These are phyloP conservation scores for Drosophila nigromelanica DNA, from an alignment of 1,140 invertebrate species.

Conservation along the genomic window DNA sequence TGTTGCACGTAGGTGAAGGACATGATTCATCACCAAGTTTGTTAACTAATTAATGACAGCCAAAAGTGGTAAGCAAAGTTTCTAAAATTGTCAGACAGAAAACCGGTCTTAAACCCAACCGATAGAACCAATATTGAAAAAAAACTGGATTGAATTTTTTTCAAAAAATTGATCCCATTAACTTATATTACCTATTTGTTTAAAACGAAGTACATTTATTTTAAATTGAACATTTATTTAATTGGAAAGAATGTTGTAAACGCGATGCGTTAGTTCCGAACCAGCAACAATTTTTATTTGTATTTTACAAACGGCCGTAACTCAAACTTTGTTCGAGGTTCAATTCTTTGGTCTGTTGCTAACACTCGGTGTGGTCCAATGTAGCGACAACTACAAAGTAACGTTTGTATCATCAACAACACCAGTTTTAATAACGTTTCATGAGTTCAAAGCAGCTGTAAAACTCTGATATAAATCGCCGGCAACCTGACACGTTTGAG, in stretches of 20 bases:
- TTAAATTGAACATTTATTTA: too few species aligned
- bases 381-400: conserved; percentile 2
- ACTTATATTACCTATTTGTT: too few species aligned
- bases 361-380: conserved; percentile 5
- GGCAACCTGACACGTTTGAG: conserved; percentile 46
- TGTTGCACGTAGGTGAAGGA: conserved; percentile 35
- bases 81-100: not conserved
- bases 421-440: conserved; percentile 33
- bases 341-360: conserved; percentile 32
- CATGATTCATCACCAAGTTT: conserved; percentile 34
- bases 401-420: conserved; percentile 16
- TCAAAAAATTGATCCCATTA: too few species aligned
- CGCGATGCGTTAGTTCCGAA: not conserved
- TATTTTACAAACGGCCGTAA: too few species aligned
- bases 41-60: conserved; percentile 4
- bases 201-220: too few species aligned
- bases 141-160: too few species aligned
- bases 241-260: not conserved
- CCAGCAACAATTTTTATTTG: too few species aligned
- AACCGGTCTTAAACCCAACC: too few species aligned
- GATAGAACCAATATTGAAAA: too few species aligned
- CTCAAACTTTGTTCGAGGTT: conserved; percentile 14
- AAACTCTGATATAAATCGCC: conserved; percentile 15
- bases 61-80: not conserved
- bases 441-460: conserved; percentile 26